Percentiles rank a stretch among this genome's conserved stretches.
phyloP scores from a whole-genome alignment of 1,140 invertebrate genomes.

The Lordiphosa mommai region DNA sequence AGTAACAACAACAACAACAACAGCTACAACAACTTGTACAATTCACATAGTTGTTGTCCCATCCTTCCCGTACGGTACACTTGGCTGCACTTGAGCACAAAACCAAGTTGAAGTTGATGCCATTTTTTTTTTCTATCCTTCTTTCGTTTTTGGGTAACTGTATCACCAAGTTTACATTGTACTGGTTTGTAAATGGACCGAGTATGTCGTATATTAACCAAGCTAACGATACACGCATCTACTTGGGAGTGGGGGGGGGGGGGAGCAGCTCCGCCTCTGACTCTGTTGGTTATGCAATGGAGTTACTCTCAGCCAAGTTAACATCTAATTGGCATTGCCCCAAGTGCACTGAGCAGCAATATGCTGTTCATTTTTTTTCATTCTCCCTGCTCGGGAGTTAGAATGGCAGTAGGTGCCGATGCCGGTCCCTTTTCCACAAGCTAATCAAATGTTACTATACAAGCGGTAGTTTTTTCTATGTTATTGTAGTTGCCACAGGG shows the following conservation, averaged over 20 bases:
- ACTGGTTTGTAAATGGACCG: constrained; percentile 27
- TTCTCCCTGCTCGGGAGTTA: background rate
- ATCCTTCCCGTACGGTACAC: constrained; percentile 19
- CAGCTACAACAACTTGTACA: constrained; percentile 19
- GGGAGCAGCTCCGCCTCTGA: background rate
- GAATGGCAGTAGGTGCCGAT: background rate
- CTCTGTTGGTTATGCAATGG: constrained; percentile 26
- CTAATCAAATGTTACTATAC: constrained; percentile 73
- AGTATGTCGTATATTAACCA: constrained; percentile 53
- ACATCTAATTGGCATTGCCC: constrained; percentile 65
- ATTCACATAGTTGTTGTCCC: background rate
- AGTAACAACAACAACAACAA: constrained; percentile 45
- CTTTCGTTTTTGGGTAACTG: constrained; percentile 11
- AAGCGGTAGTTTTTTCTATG: constrained; percentile 41
- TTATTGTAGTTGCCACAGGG: constrained; percentile 66
- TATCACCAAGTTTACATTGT: constrained; percentile 42
- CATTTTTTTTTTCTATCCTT: background rate
- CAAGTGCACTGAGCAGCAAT: constrained; percentile 58
- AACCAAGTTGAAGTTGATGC: constrained; percentile 35
- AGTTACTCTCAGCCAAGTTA: constrained; percentile 47
- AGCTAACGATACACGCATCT: constrained; percentile 37
- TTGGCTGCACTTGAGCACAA: constrained; percentile 56
- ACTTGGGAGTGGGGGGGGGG: background rate
- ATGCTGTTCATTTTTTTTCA: constrained; percentile 41
- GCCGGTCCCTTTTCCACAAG: constrained; percentile 30